Conservation (phyloP, 30 jellyfish, hydroid and myxozoan species). For the Pseudorhiza aurosa region DNA sequence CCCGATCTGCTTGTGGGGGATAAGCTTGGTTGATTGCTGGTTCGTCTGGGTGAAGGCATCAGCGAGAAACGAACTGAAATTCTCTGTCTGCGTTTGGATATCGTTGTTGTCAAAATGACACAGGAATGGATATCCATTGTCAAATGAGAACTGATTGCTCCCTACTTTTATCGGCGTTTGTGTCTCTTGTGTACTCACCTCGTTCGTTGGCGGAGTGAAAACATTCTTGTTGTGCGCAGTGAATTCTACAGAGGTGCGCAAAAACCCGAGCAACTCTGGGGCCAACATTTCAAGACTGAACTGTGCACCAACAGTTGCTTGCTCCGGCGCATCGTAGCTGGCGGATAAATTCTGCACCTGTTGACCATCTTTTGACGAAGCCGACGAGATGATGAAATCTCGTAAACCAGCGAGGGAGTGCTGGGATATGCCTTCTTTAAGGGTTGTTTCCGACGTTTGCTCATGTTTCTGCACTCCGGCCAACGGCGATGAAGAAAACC, state of each 20-base stretch:
- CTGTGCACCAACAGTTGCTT: background rate
- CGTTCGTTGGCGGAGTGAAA: background rate
- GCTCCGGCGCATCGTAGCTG: background rate
- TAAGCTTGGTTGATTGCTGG: conserved; percentile 1
- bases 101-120: conserved; percentile 33
- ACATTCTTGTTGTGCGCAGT: background rate
- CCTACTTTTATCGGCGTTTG: conserved; percentile 31
- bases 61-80: conserved; percentile 17
- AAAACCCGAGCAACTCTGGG: conserved; percentile 33
- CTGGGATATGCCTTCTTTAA: background rate
- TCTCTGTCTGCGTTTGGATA: conserved; percentile 47
- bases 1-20: background rate
- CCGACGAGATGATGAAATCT: background rate
- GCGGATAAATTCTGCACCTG: background rate
- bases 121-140: conserved; percentile 3
- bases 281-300: conserved; percentile 31
- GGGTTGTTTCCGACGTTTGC: background rate
- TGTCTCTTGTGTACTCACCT: conserved; percentile 37
- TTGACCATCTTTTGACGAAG: background rate
- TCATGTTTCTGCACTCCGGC: background rate
- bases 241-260: background rate
- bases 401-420: background rate
- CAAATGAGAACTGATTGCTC: conserved; percentile 1
- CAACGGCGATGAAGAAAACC: no score
- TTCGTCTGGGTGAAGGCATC: conserved; percentile 71